Evolutionary conservation across 2,888 invertebrate genomes (phyloP).

Genomic region (Sinelater perroti): DNA sequence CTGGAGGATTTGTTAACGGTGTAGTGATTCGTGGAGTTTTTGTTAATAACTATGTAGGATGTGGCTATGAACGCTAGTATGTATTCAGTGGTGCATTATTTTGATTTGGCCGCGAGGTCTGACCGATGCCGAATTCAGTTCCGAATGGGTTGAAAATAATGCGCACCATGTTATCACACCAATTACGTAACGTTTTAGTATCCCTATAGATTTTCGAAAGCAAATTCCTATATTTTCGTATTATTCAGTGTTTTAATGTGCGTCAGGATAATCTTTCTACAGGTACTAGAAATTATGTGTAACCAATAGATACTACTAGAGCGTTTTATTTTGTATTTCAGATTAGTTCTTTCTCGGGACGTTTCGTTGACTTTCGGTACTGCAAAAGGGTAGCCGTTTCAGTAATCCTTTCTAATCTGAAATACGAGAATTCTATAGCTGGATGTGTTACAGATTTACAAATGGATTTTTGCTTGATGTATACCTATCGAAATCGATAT

Average conservation of each 20-base stretch:
- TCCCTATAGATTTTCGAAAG: conserved; percentile 52
- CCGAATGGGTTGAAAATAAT: conserved; percentile 41
- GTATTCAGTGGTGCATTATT: conserved; percentile 23
- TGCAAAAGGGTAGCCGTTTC: conserved; percentile 22
- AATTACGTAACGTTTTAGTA: conserved; percentile 49
- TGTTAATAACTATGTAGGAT: not conserved
- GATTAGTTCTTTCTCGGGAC: conserved; percentile 42
- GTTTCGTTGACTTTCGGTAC: conserved; percentile 21
- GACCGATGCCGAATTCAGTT: conserved; percentile 18
- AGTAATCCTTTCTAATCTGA: conserved; percentile 49
- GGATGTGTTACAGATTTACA: conserved; percentile 48
- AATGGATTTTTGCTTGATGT: conserved; percentile 54
- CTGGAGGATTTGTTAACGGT: conserved; percentile 2
- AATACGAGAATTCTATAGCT: conserved; percentile 52
- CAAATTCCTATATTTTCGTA: conserved; percentile 65
- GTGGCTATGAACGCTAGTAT: conserved; percentile 6
- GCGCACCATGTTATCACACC: conserved; percentile 58
- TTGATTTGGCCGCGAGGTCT: conserved; percentile 12
- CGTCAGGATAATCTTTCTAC: conserved; percentile 65
- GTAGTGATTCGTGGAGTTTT: conserved; percentile 9
- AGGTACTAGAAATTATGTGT: conserved; percentile 51
- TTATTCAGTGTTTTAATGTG: conserved; percentile 70
- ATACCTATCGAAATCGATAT: conserved; percentile 48
- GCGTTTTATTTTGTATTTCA: conserved; percentile 45
- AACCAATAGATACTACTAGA: conserved; percentile 49